These are phyloP conservation scores for Junco hyemalis DNA, from an alignment of 2,113 vertebrate genomes.

Conservation along the genomic window DNA sequence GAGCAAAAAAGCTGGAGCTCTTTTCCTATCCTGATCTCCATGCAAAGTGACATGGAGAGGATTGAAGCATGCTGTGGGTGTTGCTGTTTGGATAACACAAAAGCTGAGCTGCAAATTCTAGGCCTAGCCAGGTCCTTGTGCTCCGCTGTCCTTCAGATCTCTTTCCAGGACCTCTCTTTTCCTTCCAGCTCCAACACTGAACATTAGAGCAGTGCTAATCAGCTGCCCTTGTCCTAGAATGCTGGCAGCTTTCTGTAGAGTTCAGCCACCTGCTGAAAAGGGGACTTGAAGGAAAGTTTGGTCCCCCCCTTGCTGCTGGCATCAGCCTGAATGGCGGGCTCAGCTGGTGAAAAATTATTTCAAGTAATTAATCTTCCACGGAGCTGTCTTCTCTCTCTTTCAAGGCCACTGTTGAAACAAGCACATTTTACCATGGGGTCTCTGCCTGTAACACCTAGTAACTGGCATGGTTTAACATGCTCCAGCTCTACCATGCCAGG, in stretches of 20 bases:
- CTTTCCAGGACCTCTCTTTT: background rate
- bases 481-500: background rate
- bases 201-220: background rate
- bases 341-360: slow-evolving; percentile 8
- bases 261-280: background rate
- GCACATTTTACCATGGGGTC: background rate
- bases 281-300: background rate
- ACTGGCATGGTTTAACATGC: background rate
- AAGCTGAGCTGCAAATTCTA: background rate
- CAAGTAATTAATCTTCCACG: background rate
- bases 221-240: background rate
- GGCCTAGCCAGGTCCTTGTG: background rate
- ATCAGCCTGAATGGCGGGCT: rapidly evolving
- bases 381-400: background rate
- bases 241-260: background rate
- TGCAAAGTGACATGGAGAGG: background rate
- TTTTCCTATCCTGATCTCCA: background rate
- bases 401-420: background rate
- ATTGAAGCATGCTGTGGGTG: background rate
- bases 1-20: background rate
- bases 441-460: background rate
- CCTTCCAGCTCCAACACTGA: background rate
- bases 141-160: background rate
- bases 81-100: background rate
- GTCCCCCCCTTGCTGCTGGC: background rate